These are phyloP conservation scores for Zingel zingel DNA, from an alignment of 2,113 vertebrate species.

Conservation along the genomic window DNA sequence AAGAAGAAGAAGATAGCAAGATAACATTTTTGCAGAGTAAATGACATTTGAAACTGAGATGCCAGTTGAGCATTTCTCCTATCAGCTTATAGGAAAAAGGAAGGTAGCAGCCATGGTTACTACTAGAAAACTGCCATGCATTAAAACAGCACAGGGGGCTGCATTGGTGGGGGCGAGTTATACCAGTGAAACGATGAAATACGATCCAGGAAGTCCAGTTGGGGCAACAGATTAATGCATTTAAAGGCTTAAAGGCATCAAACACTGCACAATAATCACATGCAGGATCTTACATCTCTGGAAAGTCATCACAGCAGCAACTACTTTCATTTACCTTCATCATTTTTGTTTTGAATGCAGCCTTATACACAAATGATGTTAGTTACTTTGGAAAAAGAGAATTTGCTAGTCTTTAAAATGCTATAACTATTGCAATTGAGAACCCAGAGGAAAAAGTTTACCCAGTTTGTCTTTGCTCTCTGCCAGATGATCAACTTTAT, in stretches of 20 bases:
- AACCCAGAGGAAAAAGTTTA: neutral
- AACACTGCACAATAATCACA: neutral
- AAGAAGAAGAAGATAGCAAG: neutral
- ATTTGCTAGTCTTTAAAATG: neutral
- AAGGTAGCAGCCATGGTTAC: neutral
- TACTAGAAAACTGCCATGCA: neutral
- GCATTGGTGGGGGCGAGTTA: neutral
- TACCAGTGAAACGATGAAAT: constrained; percentile 5
- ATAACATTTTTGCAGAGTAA: neutral
- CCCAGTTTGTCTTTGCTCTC: neutral
- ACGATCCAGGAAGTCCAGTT: constrained; percentile 12
- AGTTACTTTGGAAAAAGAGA: neutral
- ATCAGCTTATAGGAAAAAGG: neutral
- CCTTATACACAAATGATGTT: neutral
- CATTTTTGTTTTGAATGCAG: neutral
- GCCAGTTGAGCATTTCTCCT: neutral
- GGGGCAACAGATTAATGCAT: constrained; percentile 7
- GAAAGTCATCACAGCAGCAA: neutral
- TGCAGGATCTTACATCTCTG: neutral
- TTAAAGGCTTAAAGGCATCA: constrained; percentile 17
- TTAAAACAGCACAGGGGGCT: neutral
- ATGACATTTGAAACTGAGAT: neutral
- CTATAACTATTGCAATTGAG: neutral
- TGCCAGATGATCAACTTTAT: constrained; percentile 5
- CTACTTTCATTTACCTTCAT: neutral